Conservation (phyloP, 2,888 invertebrate genomes). For the Ecliptopera silaceata region DNA sequence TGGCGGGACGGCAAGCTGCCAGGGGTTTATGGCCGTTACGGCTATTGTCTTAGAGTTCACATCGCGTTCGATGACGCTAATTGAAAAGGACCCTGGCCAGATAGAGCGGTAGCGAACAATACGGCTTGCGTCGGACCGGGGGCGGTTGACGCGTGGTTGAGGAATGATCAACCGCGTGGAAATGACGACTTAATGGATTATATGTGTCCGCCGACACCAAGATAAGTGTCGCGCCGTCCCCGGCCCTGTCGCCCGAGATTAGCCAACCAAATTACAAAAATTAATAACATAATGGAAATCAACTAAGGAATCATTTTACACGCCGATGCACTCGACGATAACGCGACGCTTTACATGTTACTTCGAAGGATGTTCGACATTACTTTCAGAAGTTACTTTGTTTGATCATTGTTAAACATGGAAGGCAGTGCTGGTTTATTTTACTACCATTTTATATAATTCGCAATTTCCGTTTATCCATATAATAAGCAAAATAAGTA, state of each 20-base stretch:
- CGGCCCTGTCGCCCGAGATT: slow-evolving; percentile 74
- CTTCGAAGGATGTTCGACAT: slow-evolving; percentile 45
- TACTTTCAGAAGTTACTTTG: slow-evolving; percentile 40
- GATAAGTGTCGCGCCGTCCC: slow-evolving; percentile 79
- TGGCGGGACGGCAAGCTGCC: slow-evolving; percentile 29
- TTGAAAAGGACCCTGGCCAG: slow-evolving; percentile 62
- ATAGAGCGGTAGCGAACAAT: slow-evolving; percentile 80
- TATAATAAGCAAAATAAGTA: slow-evolving; percentile 26
- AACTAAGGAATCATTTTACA: slow-evolving; percentile 67
- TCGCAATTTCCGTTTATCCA: slow-evolving; percentile 19
- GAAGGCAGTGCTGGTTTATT: slow-evolving; percentile 8
- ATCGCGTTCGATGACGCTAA: slow-evolving; percentile 48
- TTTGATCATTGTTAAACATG: slow-evolving; percentile 18
- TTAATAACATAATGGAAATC: slow-evolving; percentile 78
- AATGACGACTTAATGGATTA: slow-evolving; percentile 84
- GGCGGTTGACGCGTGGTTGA: slow-evolving; percentile 80
- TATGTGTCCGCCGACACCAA: slow-evolving; percentile 79
- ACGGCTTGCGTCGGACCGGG: slow-evolving; percentile 63
- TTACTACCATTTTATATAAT: slow-evolving; percentile 22
- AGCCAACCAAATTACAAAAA: slow-evolving; percentile 77
- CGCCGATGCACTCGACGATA: slow-evolving; percentile 62
- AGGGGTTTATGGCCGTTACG: slow-evolving; percentile 48
- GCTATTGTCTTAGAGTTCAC: slow-evolving; percentile 61
- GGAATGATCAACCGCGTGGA: slow-evolving; percentile 80
- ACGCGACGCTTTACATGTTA: slow-evolving; percentile 46